Conservation (phyloP, 2,113 vertebrate species). For the Haemorhous mexicanus region DNA sequence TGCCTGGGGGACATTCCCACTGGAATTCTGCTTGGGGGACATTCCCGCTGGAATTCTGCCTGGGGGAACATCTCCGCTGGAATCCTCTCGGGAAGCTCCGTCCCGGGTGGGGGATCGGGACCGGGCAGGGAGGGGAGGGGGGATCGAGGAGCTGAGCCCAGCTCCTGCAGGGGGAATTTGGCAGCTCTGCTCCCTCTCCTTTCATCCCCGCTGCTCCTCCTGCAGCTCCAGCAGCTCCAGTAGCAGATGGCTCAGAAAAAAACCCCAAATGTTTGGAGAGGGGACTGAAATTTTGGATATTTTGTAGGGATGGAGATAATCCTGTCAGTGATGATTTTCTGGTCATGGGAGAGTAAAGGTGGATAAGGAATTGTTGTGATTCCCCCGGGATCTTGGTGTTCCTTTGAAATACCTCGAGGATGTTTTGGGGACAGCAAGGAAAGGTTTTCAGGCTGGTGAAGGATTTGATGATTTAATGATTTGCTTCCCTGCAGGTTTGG, state of each 20-base stretch:
- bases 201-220: not conserved
- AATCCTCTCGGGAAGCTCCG: not conserved
- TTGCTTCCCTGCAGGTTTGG: not conserved
- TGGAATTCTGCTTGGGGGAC: not conserved
- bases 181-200: conserved; percentile 3
- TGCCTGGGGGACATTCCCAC: not conserved
- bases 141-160: not conserved
- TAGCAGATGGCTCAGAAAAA: not conserved
- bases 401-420: not conserved
- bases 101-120: rapidly evolving
- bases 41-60: not conserved
- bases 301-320: not conserved
- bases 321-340: rapidly evolving
- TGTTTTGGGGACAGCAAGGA: not conserved
- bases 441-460: not conserved
- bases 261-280: not conserved
- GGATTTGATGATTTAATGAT: not conserved
- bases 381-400: not conserved
- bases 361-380: not conserved
- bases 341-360: not conserved
- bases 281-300: not conserved
- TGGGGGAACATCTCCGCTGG: not conserved
- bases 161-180: not conserved
- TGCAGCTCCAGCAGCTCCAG: not conserved
- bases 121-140: not conserved